Conservation (phyloP, 2,797 vertebrate genomes). For the Dendrocincla tyrannina region DNA sequence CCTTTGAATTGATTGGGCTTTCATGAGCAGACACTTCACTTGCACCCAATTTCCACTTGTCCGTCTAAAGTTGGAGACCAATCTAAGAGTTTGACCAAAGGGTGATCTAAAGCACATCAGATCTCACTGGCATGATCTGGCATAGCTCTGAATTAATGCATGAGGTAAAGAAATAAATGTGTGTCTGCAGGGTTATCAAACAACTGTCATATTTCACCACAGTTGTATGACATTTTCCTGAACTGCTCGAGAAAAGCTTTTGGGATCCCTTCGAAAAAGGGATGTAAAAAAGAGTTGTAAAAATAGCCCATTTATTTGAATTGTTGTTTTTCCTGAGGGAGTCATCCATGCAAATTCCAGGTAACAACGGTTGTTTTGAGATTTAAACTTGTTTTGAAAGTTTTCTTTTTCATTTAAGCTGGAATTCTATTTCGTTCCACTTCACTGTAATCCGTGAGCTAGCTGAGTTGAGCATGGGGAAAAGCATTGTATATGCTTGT, state of each 20-base stretch:
- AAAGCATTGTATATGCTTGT: accelerated
- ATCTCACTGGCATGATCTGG: background rate
- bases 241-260: background rate
- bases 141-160: background rate
- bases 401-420: background rate
- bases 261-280: background rate
- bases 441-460: background rate
- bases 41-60: background rate
- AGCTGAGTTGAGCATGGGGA: background rate
- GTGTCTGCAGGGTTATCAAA: background rate
- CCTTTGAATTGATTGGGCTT: background rate
- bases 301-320: background rate
- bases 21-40: background rate
- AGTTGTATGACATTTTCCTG: background rate
- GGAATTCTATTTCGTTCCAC: background rate
- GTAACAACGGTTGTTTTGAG: background rate
- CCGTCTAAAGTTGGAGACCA: background rate
- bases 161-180: background rate
- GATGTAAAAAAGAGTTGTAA: background rate
- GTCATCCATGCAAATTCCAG: background rate
- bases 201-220: background rate
- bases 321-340: background rate
- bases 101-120: background rate
- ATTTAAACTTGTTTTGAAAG: background rate
- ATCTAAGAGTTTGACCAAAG: background rate